Percentiles rank a stretch among this genome's conserved stretches.
phyloP scores from a whole-genome alignment of 2,113 vertebrate genomes.

The Pterophyllum scalare region DNA sequence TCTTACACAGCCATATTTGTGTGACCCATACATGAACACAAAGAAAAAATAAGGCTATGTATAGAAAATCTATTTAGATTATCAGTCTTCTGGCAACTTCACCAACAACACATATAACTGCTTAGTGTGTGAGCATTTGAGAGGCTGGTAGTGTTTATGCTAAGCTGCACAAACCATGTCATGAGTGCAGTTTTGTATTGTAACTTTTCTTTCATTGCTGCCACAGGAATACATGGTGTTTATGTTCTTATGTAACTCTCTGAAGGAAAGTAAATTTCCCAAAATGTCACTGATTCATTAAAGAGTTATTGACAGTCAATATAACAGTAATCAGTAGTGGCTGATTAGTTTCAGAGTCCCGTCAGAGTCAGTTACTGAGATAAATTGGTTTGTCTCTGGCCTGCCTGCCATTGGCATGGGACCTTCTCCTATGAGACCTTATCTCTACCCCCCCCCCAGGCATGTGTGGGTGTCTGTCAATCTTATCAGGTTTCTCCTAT shows the following conservation, averaged over 20 bases:
- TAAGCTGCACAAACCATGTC: background rate
- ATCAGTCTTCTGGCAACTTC: no score
- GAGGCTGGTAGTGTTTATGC: background rate
- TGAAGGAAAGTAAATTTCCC: background rate
- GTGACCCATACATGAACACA: no score
- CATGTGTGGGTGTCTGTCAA: slow-evolving; percentile 3
- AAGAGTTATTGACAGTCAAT: slow-evolving; percentile 18
- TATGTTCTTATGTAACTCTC: background rate
- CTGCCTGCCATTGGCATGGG: slow-evolving; percentile 3
- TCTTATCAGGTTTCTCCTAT: slow-evolving; percentile 21
- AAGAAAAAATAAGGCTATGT: no score
- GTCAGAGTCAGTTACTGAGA: slow-evolving; percentile 62
- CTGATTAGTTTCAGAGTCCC: slow-evolving; percentile 41
- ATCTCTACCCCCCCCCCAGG: slow-evolving; percentile 41
- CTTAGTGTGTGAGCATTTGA: no score
- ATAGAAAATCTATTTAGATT: no score
- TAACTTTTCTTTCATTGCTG: background rate
- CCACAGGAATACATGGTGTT: background rate
- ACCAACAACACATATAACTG: background rate
- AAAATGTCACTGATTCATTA: background rate
- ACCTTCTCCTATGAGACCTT: slow-evolving; percentile 30
- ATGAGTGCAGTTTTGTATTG: background rate
- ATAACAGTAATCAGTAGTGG: slow-evolving; percentile 25
- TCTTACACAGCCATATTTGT: no score
- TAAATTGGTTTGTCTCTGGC: slow-evolving; percentile 57